Percentiles rank a stretch among this genome's conserved stretches.
Evolutionary conservation across 2,113 vertebrate species (phyloP).

Genomic region (Regulus satrapa): DNA sequence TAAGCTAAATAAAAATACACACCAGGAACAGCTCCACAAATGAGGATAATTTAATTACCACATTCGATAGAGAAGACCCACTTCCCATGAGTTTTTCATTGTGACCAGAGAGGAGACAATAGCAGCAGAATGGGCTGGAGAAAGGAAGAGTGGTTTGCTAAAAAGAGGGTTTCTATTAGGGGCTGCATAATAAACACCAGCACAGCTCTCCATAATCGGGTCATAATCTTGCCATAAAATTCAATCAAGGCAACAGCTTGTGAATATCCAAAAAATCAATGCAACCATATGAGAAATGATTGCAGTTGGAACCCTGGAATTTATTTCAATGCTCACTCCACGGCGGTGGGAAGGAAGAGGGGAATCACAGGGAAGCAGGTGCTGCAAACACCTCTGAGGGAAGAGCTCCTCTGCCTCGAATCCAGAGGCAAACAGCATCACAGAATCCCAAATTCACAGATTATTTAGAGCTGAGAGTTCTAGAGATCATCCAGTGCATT

Average conservation of each 20-base stretch:
- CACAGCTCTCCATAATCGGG: conserved; percentile 16
- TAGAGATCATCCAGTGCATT: background rate
- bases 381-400: background rate
- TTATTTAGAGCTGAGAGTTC: background rate
- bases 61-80: conserved; percentile 19
- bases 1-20: conserved; percentile 60
- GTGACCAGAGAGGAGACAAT: conserved; percentile 39
- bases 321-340: background rate
- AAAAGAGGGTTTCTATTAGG: conserved; percentile 18
- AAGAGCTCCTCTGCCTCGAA: background rate
- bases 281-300: background rate
- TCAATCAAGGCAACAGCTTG: conserved; percentile 58
- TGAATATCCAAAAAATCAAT: conserved; percentile 43
- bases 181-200: conserved; percentile 27
- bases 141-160: conserved; percentile 7
- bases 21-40: conserved; percentile 53
- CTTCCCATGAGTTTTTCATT: conserved; percentile 48
- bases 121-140: background rate
- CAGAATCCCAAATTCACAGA: background rate
- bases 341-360: background rate
- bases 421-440: background rate
- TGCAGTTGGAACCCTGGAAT: background rate
- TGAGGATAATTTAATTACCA: conserved; percentile 65
- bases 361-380: background rate
- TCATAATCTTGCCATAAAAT: conserved; percentile 56